Percentiles rank a stretch among this genome's conserved stretches.
Conservation (phyloP, 2,797 vertebrate genomes). For the Poecile montanus region DNA sequence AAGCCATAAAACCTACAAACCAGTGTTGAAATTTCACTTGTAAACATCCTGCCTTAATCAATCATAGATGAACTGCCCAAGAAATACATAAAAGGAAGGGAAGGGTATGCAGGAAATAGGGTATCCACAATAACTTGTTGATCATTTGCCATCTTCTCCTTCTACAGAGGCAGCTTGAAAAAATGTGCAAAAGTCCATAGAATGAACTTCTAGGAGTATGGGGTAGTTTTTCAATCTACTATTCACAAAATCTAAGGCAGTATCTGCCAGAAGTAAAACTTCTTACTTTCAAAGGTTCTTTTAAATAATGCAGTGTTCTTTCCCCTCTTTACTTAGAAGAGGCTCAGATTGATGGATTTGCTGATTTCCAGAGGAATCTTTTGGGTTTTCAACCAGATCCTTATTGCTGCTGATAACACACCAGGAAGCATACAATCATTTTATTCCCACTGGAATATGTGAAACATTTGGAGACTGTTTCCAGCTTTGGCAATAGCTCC, state of each 20-base stretch:
- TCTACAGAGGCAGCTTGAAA: neutral
- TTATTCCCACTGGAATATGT: neutral
- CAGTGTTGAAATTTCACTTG: neutral
- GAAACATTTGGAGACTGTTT: neutral
- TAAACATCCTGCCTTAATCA: neutral
- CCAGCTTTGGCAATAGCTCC: neutral
- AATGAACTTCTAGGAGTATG: neutral
- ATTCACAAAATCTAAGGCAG: neutral
- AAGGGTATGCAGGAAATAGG: neutral
- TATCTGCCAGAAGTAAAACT: neutral
- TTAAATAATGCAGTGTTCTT: neutral
- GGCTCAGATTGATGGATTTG: neutral
- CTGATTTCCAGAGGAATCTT: neutral
- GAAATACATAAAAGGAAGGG: neutral
- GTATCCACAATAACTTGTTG: neutral
- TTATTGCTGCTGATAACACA: neutral
- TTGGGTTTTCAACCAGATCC: neutral
- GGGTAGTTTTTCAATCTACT: neutral
- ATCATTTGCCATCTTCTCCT: neutral
- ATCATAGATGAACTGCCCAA: neutral
- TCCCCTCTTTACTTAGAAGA: neutral
- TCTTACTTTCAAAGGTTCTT: neutral
- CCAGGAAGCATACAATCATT: neutral
- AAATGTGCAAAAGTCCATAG: neutral
- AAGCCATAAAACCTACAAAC: neutral